Percentiles rank a stretch among this genome's conserved stretches.
Conservation (phyloP, 2,797 vertebrate species). For the Phoeniculus purpureus region DNA sequence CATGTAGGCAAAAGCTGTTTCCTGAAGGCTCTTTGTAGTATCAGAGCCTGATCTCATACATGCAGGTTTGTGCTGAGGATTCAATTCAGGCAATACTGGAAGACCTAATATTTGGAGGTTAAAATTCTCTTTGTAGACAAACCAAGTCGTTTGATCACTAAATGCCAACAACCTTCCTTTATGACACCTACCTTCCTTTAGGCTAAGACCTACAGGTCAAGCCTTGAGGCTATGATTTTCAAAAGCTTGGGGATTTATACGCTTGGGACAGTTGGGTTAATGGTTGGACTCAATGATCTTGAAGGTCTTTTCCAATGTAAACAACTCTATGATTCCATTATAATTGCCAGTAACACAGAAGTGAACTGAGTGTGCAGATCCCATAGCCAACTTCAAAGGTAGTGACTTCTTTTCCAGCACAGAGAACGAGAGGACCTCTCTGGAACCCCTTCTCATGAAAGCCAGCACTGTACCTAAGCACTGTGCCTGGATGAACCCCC, state of each 20-base stretch:
- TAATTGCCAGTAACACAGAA: not conserved
- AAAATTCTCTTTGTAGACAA: constrained; percentile 29
- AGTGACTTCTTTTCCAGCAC: not conserved
- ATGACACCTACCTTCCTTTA: constrained; percentile 7
- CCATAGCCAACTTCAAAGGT: not conserved
- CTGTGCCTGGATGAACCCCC: not conserved
- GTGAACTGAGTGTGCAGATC: not conserved
- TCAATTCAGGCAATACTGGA: not conserved
- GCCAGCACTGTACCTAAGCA: not conserved
- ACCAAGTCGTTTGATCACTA: constrained; percentile 18
- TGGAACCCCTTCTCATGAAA: not conserved
- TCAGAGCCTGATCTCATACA: not conserved
- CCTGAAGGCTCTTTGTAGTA: not conserved
- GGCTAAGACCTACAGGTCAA: not conserved
- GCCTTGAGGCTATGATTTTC: not conserved
- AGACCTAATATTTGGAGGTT: not conserved
- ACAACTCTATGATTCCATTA: no score
- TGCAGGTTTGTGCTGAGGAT: not conserved
- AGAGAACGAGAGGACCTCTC: not conserved
- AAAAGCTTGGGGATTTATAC: not conserved
- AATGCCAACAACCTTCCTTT: constrained; percentile 7
- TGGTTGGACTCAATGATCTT: no score
- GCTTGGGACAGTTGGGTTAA: no score
- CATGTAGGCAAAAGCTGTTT: not conserved
- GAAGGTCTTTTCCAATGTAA: no score